These are phyloP conservation scores for Caenorhabditis sp. DNA, from an alignment of 2,888 invertebrate genomes.

Conservation along the genomic window DNA sequence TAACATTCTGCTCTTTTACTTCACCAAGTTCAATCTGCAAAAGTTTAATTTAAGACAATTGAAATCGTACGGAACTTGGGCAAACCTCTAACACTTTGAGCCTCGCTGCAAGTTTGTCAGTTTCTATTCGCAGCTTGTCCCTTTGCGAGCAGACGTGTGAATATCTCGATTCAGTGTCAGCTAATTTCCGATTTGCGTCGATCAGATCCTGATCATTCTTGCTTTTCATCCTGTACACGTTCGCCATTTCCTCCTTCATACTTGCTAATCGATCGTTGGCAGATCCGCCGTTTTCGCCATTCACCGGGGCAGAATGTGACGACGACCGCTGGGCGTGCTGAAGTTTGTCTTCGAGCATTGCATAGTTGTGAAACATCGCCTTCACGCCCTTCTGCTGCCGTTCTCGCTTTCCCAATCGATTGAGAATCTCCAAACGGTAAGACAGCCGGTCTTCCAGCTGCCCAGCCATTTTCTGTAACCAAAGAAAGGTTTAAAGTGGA, in stretches of 20 bases:
- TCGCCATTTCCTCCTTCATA: slow-evolving; percentile 70
- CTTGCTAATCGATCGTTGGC: slow-evolving; percentile 49
- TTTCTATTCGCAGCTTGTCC: slow-evolving; percentile 29
- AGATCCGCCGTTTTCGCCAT: slow-evolving; percentile 21
- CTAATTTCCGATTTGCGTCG: slow-evolving; percentile 56
- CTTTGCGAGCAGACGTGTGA: slow-evolving; percentile 26
- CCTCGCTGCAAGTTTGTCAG: slow-evolving; percentile 19
- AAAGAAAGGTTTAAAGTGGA: neutral
- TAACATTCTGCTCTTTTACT: slow-evolving; percentile 27
- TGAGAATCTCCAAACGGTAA: slow-evolving; percentile 39
- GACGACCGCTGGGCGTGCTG: slow-evolving; percentile 5
- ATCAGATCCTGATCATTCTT: slow-evolving; percentile 75
- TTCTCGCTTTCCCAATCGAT: slow-evolving; percentile 38
- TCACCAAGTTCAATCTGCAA: slow-evolving; percentile 27
- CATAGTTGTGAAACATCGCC: slow-evolving; percentile 45
- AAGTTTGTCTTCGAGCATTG: slow-evolving; percentile 40
- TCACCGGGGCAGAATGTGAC: slow-evolving; percentile 22
- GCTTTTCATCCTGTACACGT: slow-evolving; percentile 74
- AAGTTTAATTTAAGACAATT: too few species aligned
- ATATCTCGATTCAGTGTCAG: slow-evolving; percentile 46
- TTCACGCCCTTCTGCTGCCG: slow-evolving; percentile 28
- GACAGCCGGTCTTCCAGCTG: neutral
- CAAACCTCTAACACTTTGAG: slow-evolving; percentile 30
- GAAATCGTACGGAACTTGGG: too few species aligned
- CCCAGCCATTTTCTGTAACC: slow-evolving; percentile 38